phyloP scores from a whole-genome alignment of 2,888 invertebrate genomes.

The Heterodera filipjevi region DNA sequence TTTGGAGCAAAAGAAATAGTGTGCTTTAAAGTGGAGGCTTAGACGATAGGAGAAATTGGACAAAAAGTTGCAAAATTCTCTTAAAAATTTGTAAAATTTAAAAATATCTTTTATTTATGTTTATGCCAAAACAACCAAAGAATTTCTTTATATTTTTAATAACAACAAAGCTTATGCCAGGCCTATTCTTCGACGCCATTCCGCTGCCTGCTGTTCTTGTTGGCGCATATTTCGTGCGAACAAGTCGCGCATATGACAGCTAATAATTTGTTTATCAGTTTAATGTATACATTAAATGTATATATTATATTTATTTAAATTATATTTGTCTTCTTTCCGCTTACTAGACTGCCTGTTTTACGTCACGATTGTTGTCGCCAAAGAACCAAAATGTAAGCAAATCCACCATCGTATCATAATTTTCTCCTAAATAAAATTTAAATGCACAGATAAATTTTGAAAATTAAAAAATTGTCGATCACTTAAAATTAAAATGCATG shows the following conservation, averaged over 20 bases:
- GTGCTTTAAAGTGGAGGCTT: too few relatives aligned
- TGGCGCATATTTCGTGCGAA: conserved; percentile 44
- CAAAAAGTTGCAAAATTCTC: too few relatives aligned
- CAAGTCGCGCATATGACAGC: conserved; percentile 36
- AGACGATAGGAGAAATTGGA: too few relatives aligned
- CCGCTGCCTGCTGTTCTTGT: conserved; percentile 42
- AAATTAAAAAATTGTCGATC: too few relatives aligned
- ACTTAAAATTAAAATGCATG: background rate
- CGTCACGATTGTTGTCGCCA: conserved; percentile 38
- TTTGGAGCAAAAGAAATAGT: too few relatives aligned
- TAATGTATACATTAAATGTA: background rate
- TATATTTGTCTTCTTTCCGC: conserved; percentile 18
- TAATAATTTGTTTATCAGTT: background rate
- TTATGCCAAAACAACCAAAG: too few relatives aligned
- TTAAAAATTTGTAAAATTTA: too few relatives aligned
- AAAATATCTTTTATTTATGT: too few relatives aligned
- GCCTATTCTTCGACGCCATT: conserved; percentile 23
- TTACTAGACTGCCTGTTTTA: conserved; percentile 40
- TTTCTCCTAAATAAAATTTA: conserved; percentile 28
- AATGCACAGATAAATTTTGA: too few relatives aligned
- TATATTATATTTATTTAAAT: conserved; percentile 27
- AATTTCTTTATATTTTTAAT: too few relatives aligned
- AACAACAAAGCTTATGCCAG: too few relatives aligned
- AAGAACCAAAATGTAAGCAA: conserved; percentile 44
- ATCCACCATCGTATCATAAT: conserved; percentile 42